phyloP scores from a whole-genome alignment of 2,888 invertebrate species.

The Machimus rusticus region DNA sequence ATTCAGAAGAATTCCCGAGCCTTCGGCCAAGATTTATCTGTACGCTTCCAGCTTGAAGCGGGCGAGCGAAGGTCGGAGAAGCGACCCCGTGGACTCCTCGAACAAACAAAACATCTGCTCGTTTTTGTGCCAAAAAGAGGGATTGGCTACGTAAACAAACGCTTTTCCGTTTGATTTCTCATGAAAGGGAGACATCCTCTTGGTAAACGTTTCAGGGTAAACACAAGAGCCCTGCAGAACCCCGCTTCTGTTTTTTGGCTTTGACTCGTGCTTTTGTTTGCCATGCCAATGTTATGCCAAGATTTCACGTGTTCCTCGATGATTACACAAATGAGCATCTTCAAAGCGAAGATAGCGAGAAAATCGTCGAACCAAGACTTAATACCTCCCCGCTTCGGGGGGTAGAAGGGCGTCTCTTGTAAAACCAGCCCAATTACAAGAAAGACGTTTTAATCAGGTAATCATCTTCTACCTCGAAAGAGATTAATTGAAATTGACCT shows the following conservation, averaged over 20 bases:
- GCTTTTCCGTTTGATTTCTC: slow-evolving; percentile 38
- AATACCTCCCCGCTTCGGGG: neutral
- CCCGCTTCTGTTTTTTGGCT: slow-evolving; percentile 1
- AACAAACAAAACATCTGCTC: slow-evolving; percentile 26
- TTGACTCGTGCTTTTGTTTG: slow-evolving; percentile 4
- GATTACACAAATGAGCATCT: slow-evolving; percentile 14
- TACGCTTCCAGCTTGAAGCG: neutral
- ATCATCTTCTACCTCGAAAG: neutral
- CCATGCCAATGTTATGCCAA: neutral
- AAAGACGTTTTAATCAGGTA: neutral
- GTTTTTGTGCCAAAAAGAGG: slow-evolving; percentile 21
- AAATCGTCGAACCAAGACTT: neutral
- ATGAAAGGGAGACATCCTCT: slow-evolving; percentile 19
- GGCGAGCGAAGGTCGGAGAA: neutral
- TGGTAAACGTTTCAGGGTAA: neutral
- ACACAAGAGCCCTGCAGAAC: neutral
- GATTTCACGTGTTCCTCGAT: slow-evolving; percentile 4
- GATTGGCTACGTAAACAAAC: slow-evolving; percentile 33
- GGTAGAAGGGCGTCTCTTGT: neutral
- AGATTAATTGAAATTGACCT: neutral
- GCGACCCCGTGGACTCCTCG: neutral
- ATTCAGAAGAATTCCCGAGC: neutral
- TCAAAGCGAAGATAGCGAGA: neutral
- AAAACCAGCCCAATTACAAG: neutral
- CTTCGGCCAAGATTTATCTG: slow-evolving; percentile 1